A percentile compares a stretch with the other conserved stretches of the same genome.
Conservation (phyloP, 2,888 invertebrate species). For the Lepidocyrtinus sp. region DNA sequence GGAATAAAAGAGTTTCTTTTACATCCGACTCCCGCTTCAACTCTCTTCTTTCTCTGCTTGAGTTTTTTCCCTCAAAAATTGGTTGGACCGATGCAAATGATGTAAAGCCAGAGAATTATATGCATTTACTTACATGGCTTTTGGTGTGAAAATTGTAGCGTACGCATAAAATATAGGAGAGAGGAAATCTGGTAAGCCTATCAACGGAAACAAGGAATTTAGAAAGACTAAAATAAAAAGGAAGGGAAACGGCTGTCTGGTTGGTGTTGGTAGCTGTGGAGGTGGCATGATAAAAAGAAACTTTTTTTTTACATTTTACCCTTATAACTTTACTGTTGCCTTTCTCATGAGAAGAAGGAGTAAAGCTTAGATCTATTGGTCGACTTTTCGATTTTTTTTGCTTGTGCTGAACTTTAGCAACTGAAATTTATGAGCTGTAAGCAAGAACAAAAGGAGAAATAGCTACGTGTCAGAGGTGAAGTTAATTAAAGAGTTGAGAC, state of each 20-base stretch:
- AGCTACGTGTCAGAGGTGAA: slow-evolving; percentile 56
- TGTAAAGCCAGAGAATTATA: slow-evolving; percentile 1
- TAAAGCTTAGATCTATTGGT: slow-evolving; percentile 32
- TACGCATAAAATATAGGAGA: slow-evolving; percentile 11
- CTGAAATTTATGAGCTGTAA: slow-evolving; percentile 56
- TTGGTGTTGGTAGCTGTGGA: neutral
- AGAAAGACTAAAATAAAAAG: slow-evolving; percentile 6
- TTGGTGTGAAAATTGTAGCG: neutral
- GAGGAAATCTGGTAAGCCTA: slow-evolving; percentile 56
- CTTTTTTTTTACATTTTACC: neutral
- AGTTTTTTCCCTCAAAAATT: neutral
- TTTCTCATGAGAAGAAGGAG: neutral
- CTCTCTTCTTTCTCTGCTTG: neutral
- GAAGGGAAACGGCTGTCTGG: neutral
- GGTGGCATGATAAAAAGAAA: neutral
- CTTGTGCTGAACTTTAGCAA: slow-evolving; percentile 43
- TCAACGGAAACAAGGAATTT: slow-evolving; percentile 39
- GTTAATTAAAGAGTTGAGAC: slow-evolving; percentile 59
- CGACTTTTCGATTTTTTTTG: slow-evolving; percentile 45
- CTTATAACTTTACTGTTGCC: neutral
- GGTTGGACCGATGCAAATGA: neutral
- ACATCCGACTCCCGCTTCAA: slow-evolving; percentile 32
- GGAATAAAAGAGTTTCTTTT: slow-evolving; percentile 40
- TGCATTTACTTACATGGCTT: neutral
- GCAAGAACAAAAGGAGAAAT: slow-evolving; percentile 49